Evolutionary conservation across 1,140 invertebrate species (phyloP).

Genomic region (Sogatella furcifera): DNA sequence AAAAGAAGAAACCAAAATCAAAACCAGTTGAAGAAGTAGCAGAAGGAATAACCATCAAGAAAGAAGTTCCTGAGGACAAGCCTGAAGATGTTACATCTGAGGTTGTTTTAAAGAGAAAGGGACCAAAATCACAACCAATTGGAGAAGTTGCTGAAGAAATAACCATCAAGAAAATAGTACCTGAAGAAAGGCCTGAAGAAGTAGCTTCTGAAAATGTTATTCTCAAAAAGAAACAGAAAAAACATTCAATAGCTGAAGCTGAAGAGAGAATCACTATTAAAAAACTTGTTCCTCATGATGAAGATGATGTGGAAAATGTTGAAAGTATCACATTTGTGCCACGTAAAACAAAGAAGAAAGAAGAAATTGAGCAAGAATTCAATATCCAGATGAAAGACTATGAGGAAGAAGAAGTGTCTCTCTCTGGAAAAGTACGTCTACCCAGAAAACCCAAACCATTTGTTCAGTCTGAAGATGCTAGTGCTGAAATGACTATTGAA

Average conservation of each 20-base stretch:
- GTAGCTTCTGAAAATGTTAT: constrained; percentile 26
- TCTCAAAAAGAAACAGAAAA: constrained; percentile 22
- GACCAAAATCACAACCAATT: constrained; percentile 17
- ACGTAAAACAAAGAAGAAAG: constrained; percentile 47
- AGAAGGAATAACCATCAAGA: constrained; percentile 37
- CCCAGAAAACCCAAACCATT: constrained; percentile 62
- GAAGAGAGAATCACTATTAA: constrained; percentile 55
- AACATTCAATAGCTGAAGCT: constrained; percentile 23
- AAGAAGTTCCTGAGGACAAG: constrained; percentile 29
- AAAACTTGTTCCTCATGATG: constrained; percentile 35
- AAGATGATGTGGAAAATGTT: constrained; percentile 12
- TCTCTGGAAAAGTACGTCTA: constrained; percentile 70
- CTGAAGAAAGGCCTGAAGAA: constrained; percentile 27
- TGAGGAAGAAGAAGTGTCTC: constrained; percentile 74
- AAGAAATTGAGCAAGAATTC: constrained; percentile 77
- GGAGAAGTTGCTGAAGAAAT: constrained; percentile 24
- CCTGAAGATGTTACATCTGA: constrained; percentile 31
- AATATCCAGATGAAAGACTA: constrained; percentile 72
- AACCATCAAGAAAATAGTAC: constrained; percentile 24
- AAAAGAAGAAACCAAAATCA: constrained; percentile 32
- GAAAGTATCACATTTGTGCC: constrained; percentile 24
- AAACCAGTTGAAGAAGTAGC: constrained; percentile 31
- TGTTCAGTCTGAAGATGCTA: constrained; percentile 55
- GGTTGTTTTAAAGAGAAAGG: constrained; percentile 32
- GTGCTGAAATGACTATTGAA: constrained; percentile 43